Evolutionary conservation across 2,888 invertebrate genomes (phyloP).

Genomic region (Oxyscelio sp.): DNA sequence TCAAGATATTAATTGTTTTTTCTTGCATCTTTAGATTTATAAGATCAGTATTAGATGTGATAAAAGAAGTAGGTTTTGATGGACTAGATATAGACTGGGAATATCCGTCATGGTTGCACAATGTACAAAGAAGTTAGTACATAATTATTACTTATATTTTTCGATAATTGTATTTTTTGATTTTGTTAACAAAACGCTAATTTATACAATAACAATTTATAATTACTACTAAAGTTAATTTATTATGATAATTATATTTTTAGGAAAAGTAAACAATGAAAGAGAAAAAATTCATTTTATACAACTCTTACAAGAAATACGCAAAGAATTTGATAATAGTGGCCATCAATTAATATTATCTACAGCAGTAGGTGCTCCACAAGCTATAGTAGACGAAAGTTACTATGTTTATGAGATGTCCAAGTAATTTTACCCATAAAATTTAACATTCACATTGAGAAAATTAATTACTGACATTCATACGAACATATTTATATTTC

Average conservation of each 20-base stretch:
- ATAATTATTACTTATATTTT: conserved; percentile 73
- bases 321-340: conserved; percentile 91
- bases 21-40: conserved; percentile 90
- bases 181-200: no score
- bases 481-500: no score
- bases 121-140: not conserved
- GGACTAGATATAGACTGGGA: conserved; percentile 96
- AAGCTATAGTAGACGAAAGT: conserved; percentile 92
- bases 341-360: conserved; percentile 91
- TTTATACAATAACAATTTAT: not conserved
- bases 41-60: conserved; percentile 89
- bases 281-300: conserved; percentile 93
- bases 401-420: conserved; percentile 94
- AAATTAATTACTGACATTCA: not conserved
- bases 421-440: conserved; percentile 89
- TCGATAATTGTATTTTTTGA: no score
- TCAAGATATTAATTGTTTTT: conserved; percentile 23
- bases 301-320: conserved; percentile 92
- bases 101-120: conserved; percentile 91
- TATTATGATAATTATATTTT: not conserved
- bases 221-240: not conserved
- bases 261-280: conserved; percentile 63
- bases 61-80: conserved; percentile 90
- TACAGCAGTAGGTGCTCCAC: conserved; percentile 94
- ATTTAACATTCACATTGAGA: not conserved